These are phyloP conservation scores for Neotoxoptera formosana DNA, from an alignment of 1,140 invertebrate genomes.

Conservation along the genomic window DNA sequence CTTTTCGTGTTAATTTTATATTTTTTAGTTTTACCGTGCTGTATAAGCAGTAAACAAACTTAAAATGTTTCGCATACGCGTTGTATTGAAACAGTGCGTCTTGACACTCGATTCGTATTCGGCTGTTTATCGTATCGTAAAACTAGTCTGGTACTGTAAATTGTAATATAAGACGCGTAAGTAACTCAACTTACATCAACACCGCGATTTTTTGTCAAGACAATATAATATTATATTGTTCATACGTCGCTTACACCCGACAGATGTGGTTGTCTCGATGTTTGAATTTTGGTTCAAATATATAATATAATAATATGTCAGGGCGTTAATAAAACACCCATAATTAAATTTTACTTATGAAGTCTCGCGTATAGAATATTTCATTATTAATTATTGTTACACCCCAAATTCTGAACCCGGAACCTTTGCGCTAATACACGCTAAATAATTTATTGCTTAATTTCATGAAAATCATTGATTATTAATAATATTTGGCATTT, in stretches of 20 bases:
- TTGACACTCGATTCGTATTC: not conserved
- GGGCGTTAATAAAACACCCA: not conserved
- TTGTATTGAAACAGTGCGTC: not conserved
- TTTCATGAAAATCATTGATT: not conserved
- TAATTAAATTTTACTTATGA: not conserved
- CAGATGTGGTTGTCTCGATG: not conserved
- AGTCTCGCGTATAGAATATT: not conserved
- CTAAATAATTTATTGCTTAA: slow-evolving; percentile 1
- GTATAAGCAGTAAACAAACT: not conserved
- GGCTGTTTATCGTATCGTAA: not conserved
- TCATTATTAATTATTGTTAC: not conserved
- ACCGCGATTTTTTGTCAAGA: not conserved
- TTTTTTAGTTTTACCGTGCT: not conserved
- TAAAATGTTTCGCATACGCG: not conserved
- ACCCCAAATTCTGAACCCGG: not conserved
- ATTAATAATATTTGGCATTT: not conserved
- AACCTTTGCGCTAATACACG: not conserved
- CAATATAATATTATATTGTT: not conserved
- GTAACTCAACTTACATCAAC: not conserved
- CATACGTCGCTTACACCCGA: not conserved
- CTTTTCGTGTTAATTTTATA: not conserved
- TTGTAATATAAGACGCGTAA: not conserved
- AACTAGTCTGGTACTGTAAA: not conserved
- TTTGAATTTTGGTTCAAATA: not conserved
- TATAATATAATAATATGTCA: not conserved